A percentile compares a stretch with the other conserved stretches of the same genome.
phyloP scores from a whole-genome alignment of 2,797 vertebrate genomes.

The Myioborus miniatus region DNA sequence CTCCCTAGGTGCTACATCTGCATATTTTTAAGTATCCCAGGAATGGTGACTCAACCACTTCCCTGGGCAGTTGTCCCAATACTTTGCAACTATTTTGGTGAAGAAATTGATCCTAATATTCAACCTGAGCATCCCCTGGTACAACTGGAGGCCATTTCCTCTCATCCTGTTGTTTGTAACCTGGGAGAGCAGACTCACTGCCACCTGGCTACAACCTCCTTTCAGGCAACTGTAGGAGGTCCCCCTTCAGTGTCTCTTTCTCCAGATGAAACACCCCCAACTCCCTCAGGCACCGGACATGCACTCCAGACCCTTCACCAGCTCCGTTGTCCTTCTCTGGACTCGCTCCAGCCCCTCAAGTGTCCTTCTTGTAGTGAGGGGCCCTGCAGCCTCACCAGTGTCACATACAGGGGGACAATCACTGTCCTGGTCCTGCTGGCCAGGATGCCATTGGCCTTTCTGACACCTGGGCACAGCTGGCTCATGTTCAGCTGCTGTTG shows the following conservation, averaged over 20 bases:
- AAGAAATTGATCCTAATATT: background rate
- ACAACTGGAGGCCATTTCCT: background rate
- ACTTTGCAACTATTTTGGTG: background rate
- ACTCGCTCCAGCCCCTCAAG: accelerated
- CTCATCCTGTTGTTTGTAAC: background rate
- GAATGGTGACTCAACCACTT: background rate
- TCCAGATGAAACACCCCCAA: background rate
- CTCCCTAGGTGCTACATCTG: too few species aligned
- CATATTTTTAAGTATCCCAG: accelerated
- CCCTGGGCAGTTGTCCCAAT: background rate
- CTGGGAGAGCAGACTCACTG: background rate
- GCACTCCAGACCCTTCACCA: background rate
- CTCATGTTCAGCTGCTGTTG: background rate
- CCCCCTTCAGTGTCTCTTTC: background rate
- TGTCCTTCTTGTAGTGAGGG: background rate
- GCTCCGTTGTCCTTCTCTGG: accelerated
- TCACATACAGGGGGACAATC: accelerated
- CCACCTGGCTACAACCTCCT: background rate
- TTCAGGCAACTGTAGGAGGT: background rate
- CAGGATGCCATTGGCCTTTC: background rate
- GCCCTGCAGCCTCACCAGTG: background rate
- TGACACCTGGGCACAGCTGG: background rate
- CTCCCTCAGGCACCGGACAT: background rate
- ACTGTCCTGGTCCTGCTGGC: background rate
- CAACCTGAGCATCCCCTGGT: background rate